phyloP scores from a whole-genome alignment of 2,113 vertebrate species.

The Aegotheles bennettii region DNA sequence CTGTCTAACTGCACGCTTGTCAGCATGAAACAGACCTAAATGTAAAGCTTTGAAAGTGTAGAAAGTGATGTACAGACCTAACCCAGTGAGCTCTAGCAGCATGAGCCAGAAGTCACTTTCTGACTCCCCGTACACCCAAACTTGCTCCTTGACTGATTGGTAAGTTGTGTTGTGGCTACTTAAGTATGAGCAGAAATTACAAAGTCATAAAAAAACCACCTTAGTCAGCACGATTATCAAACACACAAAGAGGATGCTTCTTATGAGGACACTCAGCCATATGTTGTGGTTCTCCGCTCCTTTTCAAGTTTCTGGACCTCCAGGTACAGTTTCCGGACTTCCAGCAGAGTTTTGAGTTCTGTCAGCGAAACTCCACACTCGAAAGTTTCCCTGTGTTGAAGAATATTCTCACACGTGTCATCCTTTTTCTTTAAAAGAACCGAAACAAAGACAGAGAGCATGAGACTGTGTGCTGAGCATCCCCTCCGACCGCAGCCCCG shows the following conservation, averaged over 20 bases:
- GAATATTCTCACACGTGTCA: not conserved
- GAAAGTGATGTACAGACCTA: not conserved
- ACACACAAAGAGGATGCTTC: fast-evolving
- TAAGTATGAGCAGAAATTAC: not conserved
- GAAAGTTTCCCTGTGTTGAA: fast-evolving
- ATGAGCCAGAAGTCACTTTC: fast-evolving
- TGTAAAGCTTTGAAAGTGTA: not conserved
- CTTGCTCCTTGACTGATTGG: not conserved
- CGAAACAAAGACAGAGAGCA: not conserved
- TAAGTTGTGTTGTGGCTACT: not conserved
- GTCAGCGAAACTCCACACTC: conserved; percentile 1
- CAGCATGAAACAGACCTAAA: fast-evolving
- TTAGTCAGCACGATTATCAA: not conserved
- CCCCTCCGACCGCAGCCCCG: not conserved
- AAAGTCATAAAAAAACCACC: not conserved
- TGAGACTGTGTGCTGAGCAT: not conserved
- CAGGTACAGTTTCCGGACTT: conserved; percentile 52
- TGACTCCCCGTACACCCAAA: not conserved
- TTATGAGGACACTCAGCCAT: fast-evolving
- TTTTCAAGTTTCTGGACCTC: conserved; percentile 26
- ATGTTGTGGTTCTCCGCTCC: not conserved
- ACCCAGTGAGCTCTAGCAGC: not conserved
- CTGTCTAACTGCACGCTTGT: not conserved
- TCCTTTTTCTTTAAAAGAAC: not conserved
- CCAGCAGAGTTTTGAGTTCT: conserved; percentile 50